These are phyloP conservation scores for Cyanocitta stelleri DNA, from an alignment of 2,113 vertebrate species.

Conservation along the genomic window DNA sequence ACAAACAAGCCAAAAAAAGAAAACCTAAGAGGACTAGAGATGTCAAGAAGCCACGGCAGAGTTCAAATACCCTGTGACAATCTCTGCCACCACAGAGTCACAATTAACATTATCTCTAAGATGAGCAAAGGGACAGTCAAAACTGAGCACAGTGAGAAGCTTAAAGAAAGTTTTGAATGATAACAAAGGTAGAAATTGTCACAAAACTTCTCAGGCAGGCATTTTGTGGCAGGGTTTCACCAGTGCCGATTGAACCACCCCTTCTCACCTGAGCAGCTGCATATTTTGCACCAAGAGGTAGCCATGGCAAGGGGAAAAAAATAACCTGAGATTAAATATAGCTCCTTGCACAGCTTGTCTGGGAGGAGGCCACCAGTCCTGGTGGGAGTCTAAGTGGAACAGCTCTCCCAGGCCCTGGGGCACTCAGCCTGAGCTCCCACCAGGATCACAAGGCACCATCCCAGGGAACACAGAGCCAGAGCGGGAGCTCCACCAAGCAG, in stretches of 20 bases:
- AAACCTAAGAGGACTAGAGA: not conserved
- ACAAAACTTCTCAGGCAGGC: not conserved
- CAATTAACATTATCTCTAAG: not conserved
- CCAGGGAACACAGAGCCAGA: accelerated
- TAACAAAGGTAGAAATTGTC: not conserved
- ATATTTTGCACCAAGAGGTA: accelerated
- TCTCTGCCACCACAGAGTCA: not conserved
- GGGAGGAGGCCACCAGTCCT: not conserved
- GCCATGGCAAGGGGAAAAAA: not conserved
- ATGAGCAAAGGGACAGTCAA: not conserved
- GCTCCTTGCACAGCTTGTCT: accelerated
- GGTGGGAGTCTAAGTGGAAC: accelerated
- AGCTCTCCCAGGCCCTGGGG: not conserved
- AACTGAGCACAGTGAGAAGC: not conserved
- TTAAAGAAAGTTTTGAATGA: not conserved
- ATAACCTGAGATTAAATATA: not conserved
- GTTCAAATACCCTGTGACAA: not conserved
- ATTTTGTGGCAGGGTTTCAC: not conserved
- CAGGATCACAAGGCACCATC: not conserved
- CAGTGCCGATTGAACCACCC: accelerated
- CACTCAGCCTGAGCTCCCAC: accelerated
- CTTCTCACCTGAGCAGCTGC: not conserved
- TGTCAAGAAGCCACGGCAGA: not conserved
- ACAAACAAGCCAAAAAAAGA: not conserved
- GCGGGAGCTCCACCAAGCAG: not conserved